These are phyloP conservation scores for Ahaetulla prasina DNA, from an alignment of 2,113 vertebrate genomes.

Conservation along the genomic window DNA sequence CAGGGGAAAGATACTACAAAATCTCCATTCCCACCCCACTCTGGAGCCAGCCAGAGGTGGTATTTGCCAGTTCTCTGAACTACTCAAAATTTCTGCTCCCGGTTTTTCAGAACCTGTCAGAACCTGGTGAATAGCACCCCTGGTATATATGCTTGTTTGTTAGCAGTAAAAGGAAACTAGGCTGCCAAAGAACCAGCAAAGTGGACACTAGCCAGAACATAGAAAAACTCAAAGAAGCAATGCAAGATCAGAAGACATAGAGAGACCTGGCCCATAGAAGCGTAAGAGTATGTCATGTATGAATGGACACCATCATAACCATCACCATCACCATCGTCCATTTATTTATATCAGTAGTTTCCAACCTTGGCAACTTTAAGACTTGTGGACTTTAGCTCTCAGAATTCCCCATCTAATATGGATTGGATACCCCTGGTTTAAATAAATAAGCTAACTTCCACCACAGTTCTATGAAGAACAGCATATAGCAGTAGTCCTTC, in stretches of 20 bases:
- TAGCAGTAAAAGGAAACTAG: too few species aligned
- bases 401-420: background rate
- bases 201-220: too few species aligned
- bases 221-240: too few species aligned
- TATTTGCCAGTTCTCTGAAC: too few species aligned
- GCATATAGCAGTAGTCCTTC: background rate
- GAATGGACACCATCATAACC: background rate
- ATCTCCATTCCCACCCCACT: too few species aligned
- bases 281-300: background rate
- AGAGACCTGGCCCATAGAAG: background rate
- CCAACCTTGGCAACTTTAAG: background rate
- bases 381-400: background rate
- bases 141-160: too few species aligned
- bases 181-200: too few species aligned
- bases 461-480: background rate
- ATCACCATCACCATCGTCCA: background rate
- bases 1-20: too few species aligned
- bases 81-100: too few species aligned
- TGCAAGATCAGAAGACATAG: background rate
- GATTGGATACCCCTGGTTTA: background rate
- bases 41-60: too few species aligned
- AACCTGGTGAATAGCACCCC: too few species aligned
- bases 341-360: background rate
- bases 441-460: background rate
- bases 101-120: too few species aligned